Conservation (phyloP, 2,797 vertebrate species). For the Muscicapa striata region DNA sequence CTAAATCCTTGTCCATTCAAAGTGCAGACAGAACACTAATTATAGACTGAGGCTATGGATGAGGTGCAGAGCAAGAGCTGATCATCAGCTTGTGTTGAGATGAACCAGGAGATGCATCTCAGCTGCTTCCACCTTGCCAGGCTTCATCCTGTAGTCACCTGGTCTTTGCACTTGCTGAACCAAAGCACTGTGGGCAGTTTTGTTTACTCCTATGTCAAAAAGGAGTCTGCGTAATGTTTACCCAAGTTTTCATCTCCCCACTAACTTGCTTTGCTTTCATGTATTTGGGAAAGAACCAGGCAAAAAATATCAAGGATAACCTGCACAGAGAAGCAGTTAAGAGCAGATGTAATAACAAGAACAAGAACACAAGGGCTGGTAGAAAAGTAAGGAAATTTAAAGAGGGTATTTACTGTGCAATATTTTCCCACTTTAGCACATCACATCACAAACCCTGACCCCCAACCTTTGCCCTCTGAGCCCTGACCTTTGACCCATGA, state of each 20-base stretch:
- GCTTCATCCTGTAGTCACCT: background rate
- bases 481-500: background rate
- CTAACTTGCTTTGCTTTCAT: background rate
- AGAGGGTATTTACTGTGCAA: fast-evolving
- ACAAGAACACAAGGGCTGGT: background rate
- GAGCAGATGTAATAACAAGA: background rate
- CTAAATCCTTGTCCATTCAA: background rate
- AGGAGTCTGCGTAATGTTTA: background rate
- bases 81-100: background rate
- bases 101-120: background rate
- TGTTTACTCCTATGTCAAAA: background rate
- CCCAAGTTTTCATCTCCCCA: background rate
- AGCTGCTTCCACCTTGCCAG: background rate
- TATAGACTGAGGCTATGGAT: background rate
- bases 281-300: background rate
- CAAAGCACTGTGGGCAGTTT: background rate
- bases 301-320: background rate
- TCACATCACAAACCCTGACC: background rate
- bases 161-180: background rate
- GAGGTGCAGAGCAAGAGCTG: background rate
- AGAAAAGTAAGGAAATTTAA: background rate
- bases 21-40: background rate
- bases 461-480: background rate
- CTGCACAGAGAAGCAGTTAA: background rate
- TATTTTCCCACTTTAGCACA: background rate